Percentiles rank a stretch among this genome's conserved stretches.
phyloP scores from a whole-genome alignment of 2,113 vertebrate genomes.

The Vulpes lagopus region DNA sequence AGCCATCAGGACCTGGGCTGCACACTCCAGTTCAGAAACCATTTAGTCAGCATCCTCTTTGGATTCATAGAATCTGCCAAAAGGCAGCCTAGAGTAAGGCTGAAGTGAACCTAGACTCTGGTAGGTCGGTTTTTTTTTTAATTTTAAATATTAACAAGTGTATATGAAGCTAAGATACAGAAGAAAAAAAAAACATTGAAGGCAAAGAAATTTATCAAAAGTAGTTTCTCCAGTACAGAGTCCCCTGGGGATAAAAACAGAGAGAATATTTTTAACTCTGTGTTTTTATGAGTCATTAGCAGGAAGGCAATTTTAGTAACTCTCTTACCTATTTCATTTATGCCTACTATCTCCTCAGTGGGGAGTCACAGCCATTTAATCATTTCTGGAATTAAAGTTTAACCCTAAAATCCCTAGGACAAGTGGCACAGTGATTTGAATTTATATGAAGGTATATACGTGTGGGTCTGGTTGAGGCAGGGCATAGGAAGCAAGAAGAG shows the following conservation, averaged over 20 bases:
- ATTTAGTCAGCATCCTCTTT: not conserved
- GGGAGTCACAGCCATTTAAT: not conserved
- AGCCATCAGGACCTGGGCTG: not conserved
- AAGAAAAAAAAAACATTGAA: constrained; percentile 50
- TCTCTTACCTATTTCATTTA: not conserved
- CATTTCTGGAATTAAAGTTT: not conserved
- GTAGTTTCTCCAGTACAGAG: not conserved
- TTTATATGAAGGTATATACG: not conserved
- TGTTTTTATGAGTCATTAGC: not conserved
- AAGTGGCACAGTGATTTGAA: not conserved
- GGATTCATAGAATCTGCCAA: not conserved
- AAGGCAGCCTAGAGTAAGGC: not conserved
- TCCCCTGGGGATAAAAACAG: not conserved
- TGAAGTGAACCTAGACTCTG: not conserved
- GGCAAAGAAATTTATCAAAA: constrained; percentile 13
- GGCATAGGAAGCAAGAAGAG: not conserved
- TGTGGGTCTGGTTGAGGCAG: not conserved
- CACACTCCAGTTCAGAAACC: not conserved
- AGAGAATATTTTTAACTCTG: not conserved
- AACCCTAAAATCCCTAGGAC: not conserved
- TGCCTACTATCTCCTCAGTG: not conserved
- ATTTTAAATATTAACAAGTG: not conserved
- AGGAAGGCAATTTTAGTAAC: constrained; percentile 11
- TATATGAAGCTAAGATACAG: not conserved
- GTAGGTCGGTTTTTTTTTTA: not conserved